Evolutionary conservation across 1,140 invertebrate genomes (phyloP), one percentile per base, ranked within the genome.

Genomic region (Drosophila cardini): DNA sequence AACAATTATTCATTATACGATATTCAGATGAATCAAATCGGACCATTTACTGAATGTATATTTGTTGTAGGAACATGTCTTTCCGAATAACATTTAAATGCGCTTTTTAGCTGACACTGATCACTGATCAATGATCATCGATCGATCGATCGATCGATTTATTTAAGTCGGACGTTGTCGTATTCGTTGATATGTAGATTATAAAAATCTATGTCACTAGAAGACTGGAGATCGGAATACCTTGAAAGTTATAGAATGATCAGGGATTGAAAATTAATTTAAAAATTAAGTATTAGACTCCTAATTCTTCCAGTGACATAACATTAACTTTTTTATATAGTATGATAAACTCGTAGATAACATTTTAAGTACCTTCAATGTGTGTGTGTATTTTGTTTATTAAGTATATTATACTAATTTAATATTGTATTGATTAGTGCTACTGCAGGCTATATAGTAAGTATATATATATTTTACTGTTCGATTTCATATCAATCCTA

Each of bases 181-280:
- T 55, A 63, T 55, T 40, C 34, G 42, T 56, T 64, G 68, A 71
- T 71, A 71, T 71, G 68, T 71, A 43, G 36, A 16, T 70, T 13
- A 16, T 15, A 9, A 46, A 16, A 16, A 34, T 6, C 30, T 34
- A 32, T 52, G 30, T 34, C 18, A 30, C 26, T 32, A 26, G 4
- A 9, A 8, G 15, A 16, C 36, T 38, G 10, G 36, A 38, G 36
- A 38, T 38, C 30, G 3, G 3, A 7, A 32, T 32, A 32, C 30
- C 7, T 32, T 32, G 30, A 32, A 32, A 32, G 30, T 32, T 32
- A 32, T 32, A 32, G 30, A n/a, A n/a, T n/a, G n/a, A n/a, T n/a
- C n/a, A n/a, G n/a, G n/a, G n/a, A n/a, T n/a, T n/a, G n/a, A n/a
- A n/a, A n/a, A n/a, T n/a, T 32, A 32, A 38, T 38, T 38, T 42